Evolutionary conservation across 2,888 invertebrate genomes (phyloP), one percentile per base, ranked within the genome.

Genomic region (Bembecia ichneumoniformis): DNA sequence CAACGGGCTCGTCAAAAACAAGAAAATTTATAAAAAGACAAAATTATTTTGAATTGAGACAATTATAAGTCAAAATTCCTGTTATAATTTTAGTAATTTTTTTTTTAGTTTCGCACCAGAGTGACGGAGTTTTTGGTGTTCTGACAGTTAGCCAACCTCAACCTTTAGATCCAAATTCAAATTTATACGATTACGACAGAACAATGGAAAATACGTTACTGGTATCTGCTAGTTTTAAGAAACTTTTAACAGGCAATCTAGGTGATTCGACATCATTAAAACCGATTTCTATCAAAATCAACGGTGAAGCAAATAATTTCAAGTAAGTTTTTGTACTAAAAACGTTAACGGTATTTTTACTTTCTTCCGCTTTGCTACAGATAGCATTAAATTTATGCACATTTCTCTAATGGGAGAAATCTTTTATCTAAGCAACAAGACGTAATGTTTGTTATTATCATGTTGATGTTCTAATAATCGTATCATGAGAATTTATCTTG

Each of bases 111-210:
- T 60, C 87, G 1, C 91, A 91, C 54, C 88, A 90, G 59, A 83
- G 86, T 49, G 90, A 91, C 54, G 91, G 91, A 0, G 67, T 91
- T 1, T 89, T 88, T 54, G 91, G 91, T 0, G 70, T 88, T 0
- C 58, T 91, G 9, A 74, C 91, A 2, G 82, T 91, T 5, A 87
- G 90, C 46, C 83, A 89, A 57, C 80, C 89, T 0, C 77, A 78
- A 34, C 80, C 77, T 0, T 55, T 78, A 47, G 84, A 87, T 46
- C 77, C 80, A 1, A 78, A 86, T 49, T 68, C 75, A 4, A 62
- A 76, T 2, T 55, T 83, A 35, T 87, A 86, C 51, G 84, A 86
- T 58, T 87, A 77, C 53, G 86, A 87, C 53, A 72, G 82, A 55
- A 80, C 75, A 51, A 61, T 66, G 3, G 89, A 89, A 52, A 79